Evolutionary conservation across 2,888 invertebrate genomes (phyloP), one percentile per base, ranked within the genome.

Genomic region (Copidosoma aretas): DNA sequence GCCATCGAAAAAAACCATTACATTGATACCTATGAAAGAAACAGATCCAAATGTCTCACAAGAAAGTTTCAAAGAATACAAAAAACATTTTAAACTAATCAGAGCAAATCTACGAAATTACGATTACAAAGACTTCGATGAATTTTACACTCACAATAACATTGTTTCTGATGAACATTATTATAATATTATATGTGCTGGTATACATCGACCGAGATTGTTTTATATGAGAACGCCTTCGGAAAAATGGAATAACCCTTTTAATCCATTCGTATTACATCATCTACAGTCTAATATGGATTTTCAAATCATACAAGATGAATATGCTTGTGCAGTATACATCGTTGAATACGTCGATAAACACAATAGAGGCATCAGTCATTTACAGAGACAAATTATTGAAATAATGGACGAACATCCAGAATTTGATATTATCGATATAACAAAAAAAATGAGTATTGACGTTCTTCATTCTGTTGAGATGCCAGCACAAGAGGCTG

Each of bases 351-450:
- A 75, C 61, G 68, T 77, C 21, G 19, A 54, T 10, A 76, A 78
- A 71, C 68, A 73, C 0, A 73, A 76, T 51, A 68, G 73, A 43
- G 78, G 76, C 14, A 60, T 77, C 15, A 75, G 76, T 22, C 68
- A 78, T 68, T 61, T 79, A 46, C 73, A 76, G 54, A 52, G 74
- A 32, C 60, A 74, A 64, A 69, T 76, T 24, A 65, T 73, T 41
- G 32, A 73, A 67, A 71, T 63, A 22, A 71, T 73, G 56, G 67
- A 76, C 41, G 74, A 83, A 70, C 73, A 83, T 76, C 82, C 81
- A 4, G 80, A 83, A n/a, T n/a, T n/a, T n/a, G n/a, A n/a, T n/a
- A n/a, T n/a, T n/a, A n/a, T n/a, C n/a, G n/a, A n/a, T n/a, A n/a
- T n/a, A n/a, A n/a, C n/a, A n/a, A n/a, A n/a, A n/a, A n/a, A n/a